Conservation (phyloP, 2,888 invertebrate species). For the Latrodectus elegans region DNA sequence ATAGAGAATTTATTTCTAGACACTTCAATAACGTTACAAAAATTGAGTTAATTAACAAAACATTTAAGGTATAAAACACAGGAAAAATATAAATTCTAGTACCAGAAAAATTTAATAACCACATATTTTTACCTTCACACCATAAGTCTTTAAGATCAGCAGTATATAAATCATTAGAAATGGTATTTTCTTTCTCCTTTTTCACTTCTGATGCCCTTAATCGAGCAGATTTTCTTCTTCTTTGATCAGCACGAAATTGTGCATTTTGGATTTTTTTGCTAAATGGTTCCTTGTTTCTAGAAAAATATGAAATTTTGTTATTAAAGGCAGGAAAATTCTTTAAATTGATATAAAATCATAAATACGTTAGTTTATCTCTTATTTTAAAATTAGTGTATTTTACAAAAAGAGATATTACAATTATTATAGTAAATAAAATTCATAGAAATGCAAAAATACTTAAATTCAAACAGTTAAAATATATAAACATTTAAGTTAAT, state of each 20-base stretch:
- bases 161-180: constrained; percentile 5
- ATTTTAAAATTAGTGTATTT: not conserved
- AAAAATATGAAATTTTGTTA: not conserved
- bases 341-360: not conserved
- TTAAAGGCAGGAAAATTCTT: not conserved
- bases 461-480: not conserved
- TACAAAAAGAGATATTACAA: not conserved
- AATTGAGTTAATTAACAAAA: too few species aligned
- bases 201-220: not conserved
- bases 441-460: not conserved
- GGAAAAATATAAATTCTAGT: too few species aligned
- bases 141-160: constrained; percentile 44
- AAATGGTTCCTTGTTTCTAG: constrained; percentile 14
- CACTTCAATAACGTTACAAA: too few species aligned
- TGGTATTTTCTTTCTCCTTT: not conserved
- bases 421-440: not conserved
- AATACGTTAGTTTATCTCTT: not conserved
- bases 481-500: not conserved
- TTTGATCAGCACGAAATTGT: not conserved
- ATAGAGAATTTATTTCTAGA: too few species aligned
- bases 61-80: too few species aligned
- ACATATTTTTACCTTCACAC: constrained; percentile 29
- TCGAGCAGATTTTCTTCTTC: not conserved
- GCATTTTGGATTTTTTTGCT: constrained; percentile 40
- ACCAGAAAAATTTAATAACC: too few species aligned